Evolutionary conservation across 2,113 vertebrate species (phyloP).

Genomic region (Hypomesus transpacificus): DNA sequence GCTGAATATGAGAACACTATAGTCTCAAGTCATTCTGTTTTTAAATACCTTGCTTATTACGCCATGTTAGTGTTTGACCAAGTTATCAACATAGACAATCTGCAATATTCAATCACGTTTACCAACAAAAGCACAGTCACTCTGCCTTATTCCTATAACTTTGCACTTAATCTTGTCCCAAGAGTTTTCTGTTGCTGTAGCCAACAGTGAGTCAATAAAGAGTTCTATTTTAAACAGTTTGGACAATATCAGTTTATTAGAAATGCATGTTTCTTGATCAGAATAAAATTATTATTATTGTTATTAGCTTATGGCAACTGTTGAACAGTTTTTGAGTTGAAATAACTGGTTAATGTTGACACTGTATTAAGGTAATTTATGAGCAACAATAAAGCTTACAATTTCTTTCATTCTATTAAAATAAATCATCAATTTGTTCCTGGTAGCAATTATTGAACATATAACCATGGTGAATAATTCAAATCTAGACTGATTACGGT

Average conservation of each 20-base stretch:
- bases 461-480: no score
- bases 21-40: no score
- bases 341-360: no score
- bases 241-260: background rate
- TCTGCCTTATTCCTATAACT: slow-evolving; percentile 10
- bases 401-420: no score
- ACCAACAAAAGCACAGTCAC: background rate
- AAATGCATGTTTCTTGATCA: background rate
- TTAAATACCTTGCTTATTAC: no score
- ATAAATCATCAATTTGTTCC: no score
- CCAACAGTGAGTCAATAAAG: slow-evolving; percentile 30
- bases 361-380: no score
- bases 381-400: no score
- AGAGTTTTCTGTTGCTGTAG: slow-evolving; percentile 15
- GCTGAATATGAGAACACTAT: no score
- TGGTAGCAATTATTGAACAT: no score
- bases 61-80: background rate
- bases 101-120: slow-evolving; percentile 17
- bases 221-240: slow-evolving; percentile 36
- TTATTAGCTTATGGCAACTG: background rate
- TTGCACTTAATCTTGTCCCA: slow-evolving; percentile 28
- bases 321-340: background rate
- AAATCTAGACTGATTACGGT: no score
- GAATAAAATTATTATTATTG: background rate
- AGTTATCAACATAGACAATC: background rate